Evolutionary conservation across 2,888 invertebrate genomes (phyloP).

Genomic region (Pycnomerus fuliginosus): DNA sequence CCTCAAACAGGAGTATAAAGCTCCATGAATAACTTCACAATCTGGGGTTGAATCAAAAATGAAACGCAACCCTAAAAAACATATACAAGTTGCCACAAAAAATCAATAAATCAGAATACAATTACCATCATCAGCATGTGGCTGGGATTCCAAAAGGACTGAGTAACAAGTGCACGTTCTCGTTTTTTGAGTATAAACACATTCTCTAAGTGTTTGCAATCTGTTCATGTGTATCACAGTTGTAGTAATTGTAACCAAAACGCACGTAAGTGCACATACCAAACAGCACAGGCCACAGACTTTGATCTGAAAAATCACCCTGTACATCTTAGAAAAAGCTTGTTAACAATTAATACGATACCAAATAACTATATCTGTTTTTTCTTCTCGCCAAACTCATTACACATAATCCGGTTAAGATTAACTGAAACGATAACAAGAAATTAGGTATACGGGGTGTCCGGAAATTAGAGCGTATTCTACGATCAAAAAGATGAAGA

Average conservation of each 20-base stretch:
- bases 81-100: too few species aligned
- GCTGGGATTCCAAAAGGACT: slow-evolving; percentile 67
- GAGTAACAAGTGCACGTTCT: slow-evolving; percentile 80
- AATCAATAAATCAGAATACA: slow-evolving; percentile 1
- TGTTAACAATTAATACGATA: slow-evolving; percentile 54
- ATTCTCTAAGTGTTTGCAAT: slow-evolving; percentile 81
- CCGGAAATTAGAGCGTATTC: too few species aligned
- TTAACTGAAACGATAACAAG: slow-evolving; percentile 79
- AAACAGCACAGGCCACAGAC: slow-evolving; percentile 85
- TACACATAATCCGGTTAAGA: slow-evolving; percentile 82
- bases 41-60: slow-evolving; percentile 85
- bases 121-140: slow-evolving; percentile 61
- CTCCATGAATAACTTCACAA: slow-evolving; percentile 89
- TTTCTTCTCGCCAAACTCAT: slow-evolving; percentile 81
- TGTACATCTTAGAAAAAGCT: background rate
- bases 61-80: slow-evolving; percentile 64
- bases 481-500: too few species aligned
- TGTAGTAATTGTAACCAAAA: slow-evolving; percentile 85
- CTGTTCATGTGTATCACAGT: slow-evolving; percentile 91
- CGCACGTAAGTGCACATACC: slow-evolving; percentile 83
- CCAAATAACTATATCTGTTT: slow-evolving; percentile 86
- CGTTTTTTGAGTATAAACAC: slow-evolving; percentile 79
- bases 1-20: slow-evolving; percentile 81
- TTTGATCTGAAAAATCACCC: slow-evolving; percentile 69
- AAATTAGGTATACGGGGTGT: too few species aligned